phyloP scores from a whole-genome alignment of 2,888 invertebrate genomes.

The Pimpla rufipes region DNA sequence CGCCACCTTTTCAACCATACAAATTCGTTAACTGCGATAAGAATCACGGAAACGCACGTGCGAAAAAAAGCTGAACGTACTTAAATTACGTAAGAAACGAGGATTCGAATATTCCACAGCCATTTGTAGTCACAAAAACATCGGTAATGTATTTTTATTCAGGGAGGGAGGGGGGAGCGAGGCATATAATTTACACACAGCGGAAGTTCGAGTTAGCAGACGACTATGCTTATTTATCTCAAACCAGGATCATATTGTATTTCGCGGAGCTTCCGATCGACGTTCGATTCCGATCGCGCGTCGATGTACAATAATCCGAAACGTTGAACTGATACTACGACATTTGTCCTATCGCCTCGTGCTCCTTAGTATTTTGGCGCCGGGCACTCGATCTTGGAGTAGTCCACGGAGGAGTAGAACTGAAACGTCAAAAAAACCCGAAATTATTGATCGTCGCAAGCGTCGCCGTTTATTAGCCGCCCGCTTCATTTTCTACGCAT shows the following conservation, averaged over 20 bases:
- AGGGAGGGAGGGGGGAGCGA: background rate
- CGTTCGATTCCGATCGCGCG: too few species aligned
- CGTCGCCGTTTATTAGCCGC: background rate
- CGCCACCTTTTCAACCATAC: background rate
- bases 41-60: background rate
- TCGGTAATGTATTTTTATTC: conserved; percentile 30
- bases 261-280: background rate
- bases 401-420: conserved; percentile 92
- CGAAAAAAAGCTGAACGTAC: background rate
- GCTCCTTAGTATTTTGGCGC: conserved; percentile 89
- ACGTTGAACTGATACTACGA: conserved; percentile 49
- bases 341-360: conserved; percentile 2
- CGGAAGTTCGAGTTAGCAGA: conserved; percentile 29
- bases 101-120: background rate
- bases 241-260: conserved; percentile 39
- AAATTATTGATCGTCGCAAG: background rate
- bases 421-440: conserved; percentile 86
- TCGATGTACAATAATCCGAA: conserved; percentile 16
- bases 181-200: conserved; percentile 37
- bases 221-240: conserved; percentile 52
- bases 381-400: conserved; percentile 88
- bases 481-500: too few species aligned
- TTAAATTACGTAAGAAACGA: background rate
- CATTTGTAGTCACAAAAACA: conserved; percentile 12
- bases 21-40: background rate